These are phyloP conservation scores for Drosophila subsilvestris DNA, from an alignment of 2,888 invertebrate genomes.

Conservation along the genomic window DNA sequence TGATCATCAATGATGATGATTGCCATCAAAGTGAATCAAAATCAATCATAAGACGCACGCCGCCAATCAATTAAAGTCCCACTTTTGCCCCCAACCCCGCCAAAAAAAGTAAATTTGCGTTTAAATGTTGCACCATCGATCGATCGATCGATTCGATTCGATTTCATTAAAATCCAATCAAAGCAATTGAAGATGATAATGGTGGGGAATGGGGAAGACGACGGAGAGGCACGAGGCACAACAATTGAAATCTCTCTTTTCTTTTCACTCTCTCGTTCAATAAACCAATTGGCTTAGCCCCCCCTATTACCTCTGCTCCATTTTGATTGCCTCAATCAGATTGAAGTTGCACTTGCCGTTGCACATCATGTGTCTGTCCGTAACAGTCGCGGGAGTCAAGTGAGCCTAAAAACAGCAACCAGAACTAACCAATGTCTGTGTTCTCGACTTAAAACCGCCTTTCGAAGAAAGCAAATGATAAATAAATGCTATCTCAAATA, in stretches of 20 bases:
- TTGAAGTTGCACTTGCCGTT: slow-evolving; percentile 60
- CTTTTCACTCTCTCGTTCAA: slow-evolving; percentile 39
- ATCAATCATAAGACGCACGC: slow-evolving; percentile 49
- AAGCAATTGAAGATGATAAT: slow-evolving; percentile 37
- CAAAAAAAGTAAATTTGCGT: slow-evolving; percentile 58
- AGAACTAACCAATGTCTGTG: neutral
- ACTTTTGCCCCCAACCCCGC: slow-evolving; percentile 4
- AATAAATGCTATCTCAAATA: neutral
- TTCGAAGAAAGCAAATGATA: neutral
- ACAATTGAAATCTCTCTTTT: slow-evolving; percentile 57
- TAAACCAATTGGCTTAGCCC: slow-evolving; percentile 72
- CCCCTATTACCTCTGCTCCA: slow-evolving; percentile 46
- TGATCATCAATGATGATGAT: slow-evolving; percentile 45
- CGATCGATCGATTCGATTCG: slow-evolving; percentile 23
- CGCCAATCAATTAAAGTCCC: slow-evolving; percentile 46
- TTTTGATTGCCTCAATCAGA: slow-evolving; percentile 64
- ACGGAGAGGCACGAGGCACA: slow-evolving; percentile 23
- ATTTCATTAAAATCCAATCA: slow-evolving; percentile 76
- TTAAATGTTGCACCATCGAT: slow-evolving; percentile 66
- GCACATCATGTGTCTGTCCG: slow-evolving; percentile 2
- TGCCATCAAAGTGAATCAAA: slow-evolving; percentile 52
- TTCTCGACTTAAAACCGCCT: neutral
- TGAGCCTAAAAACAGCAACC: neutral
- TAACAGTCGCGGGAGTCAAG: neutral
- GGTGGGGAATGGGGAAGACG: no score